Base-by-base conservation (phyloP, 2,113 vertebrate genomes). In the Myiagra hebetior region DNA sequence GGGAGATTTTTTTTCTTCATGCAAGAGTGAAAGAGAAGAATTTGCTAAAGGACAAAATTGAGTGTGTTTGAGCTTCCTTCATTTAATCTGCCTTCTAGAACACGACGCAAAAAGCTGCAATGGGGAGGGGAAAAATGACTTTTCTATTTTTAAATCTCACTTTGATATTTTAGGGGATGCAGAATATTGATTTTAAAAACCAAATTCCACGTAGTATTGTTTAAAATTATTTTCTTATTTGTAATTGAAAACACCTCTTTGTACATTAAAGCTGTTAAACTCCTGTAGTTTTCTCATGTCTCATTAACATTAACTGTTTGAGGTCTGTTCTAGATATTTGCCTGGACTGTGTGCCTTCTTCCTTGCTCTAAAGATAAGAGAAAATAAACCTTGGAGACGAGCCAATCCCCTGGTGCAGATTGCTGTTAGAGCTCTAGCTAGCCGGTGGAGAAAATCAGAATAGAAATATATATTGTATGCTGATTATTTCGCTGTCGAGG, bases 21-120 rank as follows among this genome's bases (percentile, higher is more conserved):
- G 99, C 99, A 99, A 99, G 98, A 99, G 98, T 99, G 98, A 99
- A 99, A 99, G 98, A 98, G 99, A 99, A 99, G 99, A 99, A 99
- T 99, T 99, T 99, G 99, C 99, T 99, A 99, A 99, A 99, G 99
- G 99, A 99, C 99, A 99, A 98, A 98, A 99, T 98, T 98, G 98
- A 98, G 98, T 99, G 99, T 99, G 98, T 98, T 98, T 98, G 98
- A 98, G 98, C 98, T 98, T 98, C 97, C 98, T 99, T 98, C 98
- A 99, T 99, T 99, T 99, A 99, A 99, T 98, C 98, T 98, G 98
- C 98, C 98, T 99, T 98, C 99, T 99, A 98, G 97, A 98, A 99
- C 95, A 96, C 95, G 93, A 97, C 55, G 97, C 98, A 95, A 98
- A 98, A 98, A 98, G 98, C 98, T 98, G 98, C 98, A 98, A 95